Base-by-base conservation (phyloP, 2,888 invertebrate genomes). In the Eupithecia subfuscata region DNA sequence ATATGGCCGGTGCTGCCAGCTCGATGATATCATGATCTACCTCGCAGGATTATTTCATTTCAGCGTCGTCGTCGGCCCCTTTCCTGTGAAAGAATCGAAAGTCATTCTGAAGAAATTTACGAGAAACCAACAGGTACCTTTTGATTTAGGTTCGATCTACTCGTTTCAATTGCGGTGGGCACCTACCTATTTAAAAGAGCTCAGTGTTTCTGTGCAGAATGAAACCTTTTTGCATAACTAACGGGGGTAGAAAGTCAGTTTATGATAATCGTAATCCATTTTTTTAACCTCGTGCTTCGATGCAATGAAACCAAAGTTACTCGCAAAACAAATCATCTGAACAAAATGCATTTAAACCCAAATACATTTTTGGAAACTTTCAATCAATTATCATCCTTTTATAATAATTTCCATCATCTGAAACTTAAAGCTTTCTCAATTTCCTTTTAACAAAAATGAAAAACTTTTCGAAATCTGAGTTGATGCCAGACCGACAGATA, bases 1-100 rank as follows among this genome's bases (percentile, higher is more conserved):
- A 92, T 92, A 92, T 91, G 91, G 88, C 89, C 88, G 68, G 40
- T 43, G 40, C 14, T 89, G 89, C 90, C 89, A 89, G 88, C 88
- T 84, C 90, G 88, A 91, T 92, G 90, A 89, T 82, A 81, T 78
- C 80, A 80, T 78, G 79, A 81, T 80, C 79, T 77, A 80, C 78
- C 78, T 80, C 76, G 60, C 70, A 78, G 74, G 78, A 82, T 82
- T 80, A 80, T 82, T 80, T 79, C 78, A 80, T 82, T 81, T 79
- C 60, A 25, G 22, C 60, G 60, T 60, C 60, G 56, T 56, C 71
- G 65, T 75, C 67, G 74, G 73, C 72, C 68, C 64, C 37, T 67
- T 70, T 71, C 16, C n/a, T 16, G 37, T 30, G 64, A 40, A 52
- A 64, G 52, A 69, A 71, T 40, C 22, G 40, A 63, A 70, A 37